phyloP scores from a whole-genome alignment of 2,888 invertebrate genomes.

The Lepetodrilus schrolli region DNA sequence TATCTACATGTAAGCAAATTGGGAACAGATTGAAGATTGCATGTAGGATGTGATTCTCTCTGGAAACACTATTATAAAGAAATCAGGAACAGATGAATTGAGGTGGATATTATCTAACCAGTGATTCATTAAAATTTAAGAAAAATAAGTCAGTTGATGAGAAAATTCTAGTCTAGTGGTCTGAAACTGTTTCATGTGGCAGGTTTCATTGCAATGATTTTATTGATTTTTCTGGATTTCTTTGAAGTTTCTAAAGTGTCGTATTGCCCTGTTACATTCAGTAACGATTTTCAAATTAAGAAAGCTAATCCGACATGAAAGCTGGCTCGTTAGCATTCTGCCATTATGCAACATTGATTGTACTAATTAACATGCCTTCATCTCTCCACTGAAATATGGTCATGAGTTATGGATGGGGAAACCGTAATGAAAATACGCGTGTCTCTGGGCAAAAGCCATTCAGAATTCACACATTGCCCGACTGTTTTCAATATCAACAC shows the following conservation, averaged over 20 bases:
- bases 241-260: background rate
- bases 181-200: too few relatives aligned
- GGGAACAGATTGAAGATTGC: too few relatives aligned
- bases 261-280: background rate
- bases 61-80: too few relatives aligned
- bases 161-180: too few relatives aligned
- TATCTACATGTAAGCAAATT: too few relatives aligned
- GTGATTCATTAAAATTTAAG: too few relatives aligned
- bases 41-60: too few relatives aligned
- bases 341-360: constrained; percentile 18
- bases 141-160: too few relatives aligned
- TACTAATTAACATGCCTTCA: background rate
- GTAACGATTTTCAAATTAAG: constrained; percentile 9
- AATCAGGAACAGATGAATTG: too few relatives aligned
- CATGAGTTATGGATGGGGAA: background rate
- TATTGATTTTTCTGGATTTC: too few relatives aligned
- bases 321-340: background rate
- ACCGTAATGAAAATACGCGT: background rate
- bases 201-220: too few relatives aligned
- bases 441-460: background rate
- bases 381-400: background rate
- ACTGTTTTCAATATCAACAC: background rate
- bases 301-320: background rate
- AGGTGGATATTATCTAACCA: too few relatives aligned
- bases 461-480: constrained; percentile 4